Base-by-base conservation (phyloP, 2,113 vertebrate species). In the Heterochromis multidens region DNA sequence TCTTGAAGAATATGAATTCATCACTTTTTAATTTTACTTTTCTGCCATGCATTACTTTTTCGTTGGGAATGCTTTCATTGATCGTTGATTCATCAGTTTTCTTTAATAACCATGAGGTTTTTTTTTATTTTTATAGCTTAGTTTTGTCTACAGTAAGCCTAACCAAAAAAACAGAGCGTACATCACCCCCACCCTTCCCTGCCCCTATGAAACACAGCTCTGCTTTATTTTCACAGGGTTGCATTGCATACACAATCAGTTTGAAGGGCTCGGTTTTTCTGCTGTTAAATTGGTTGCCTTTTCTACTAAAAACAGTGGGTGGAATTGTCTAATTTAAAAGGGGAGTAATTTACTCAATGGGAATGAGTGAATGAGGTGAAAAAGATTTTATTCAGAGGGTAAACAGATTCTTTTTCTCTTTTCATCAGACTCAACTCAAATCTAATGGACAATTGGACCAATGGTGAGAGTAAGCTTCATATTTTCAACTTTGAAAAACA, bases 281-380 rank as follows among this genome's bases (percentile, higher is more conserved):
- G 40, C 67, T 62, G 11, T 77, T 89, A 76, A 84, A 87, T 81
- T 10, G 56, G 43, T 58, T 81, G 59, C n/a, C 17, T 82, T 70
- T 77, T 56, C 33, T 5, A 31, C 17, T 60, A 77, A 81, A 85
- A 85, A 72, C 57, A 81, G 59, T 58, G 54, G 62, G 14, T 70
- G 3, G 33, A 33, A 79, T 46, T 85, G 33, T 76, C 12, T 77
- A 1, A 27, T 61, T 70, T 54, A 70, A 83, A 86, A 49, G 16
- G 35, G 10, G 31, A 46, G 52, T 85, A 5, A 84, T 91, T 87
- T 79, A 58, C 19, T 82, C 62, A 43, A 81, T n/a, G 35, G 77
- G 16, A 61, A 58, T 31, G 17, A 70, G 23, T 74, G 29, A 61
- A 74, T 9, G 10, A 10, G 35, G 21, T 72, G 46, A 74, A 74